Conservation (phyloP, 2,797 vertebrate species). For the Halcyon badia region DNA sequence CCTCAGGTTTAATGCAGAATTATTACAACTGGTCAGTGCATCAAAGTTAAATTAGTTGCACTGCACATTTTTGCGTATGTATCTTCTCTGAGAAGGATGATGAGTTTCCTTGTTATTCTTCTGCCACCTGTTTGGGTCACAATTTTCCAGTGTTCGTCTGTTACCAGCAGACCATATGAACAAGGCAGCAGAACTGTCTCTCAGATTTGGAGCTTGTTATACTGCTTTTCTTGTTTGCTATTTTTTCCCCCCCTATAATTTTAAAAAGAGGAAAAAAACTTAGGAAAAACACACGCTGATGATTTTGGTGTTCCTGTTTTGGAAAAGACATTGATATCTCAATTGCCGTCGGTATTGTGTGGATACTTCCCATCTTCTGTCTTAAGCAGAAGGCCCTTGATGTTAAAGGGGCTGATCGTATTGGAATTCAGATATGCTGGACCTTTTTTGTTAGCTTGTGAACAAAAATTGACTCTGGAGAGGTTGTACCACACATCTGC, state of each 20-base stretch:
- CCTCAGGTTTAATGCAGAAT: neutral
- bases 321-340: neutral
- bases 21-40: neutral
- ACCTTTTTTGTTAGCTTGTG: neutral
- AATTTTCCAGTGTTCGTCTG: neutral
- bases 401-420: neutral
- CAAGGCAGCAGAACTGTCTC: neutral
- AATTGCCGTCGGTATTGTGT: neutral
- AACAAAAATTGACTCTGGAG: neutral
- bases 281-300: neutral
- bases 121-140: constrained; percentile 1
- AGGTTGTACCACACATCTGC: neutral
- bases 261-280: neutral
- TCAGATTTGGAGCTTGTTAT: neutral
- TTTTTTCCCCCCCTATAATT: neutral
- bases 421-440: neutral
- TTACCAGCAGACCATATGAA: neutral
- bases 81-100: neutral
- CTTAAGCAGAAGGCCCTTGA: neutral
- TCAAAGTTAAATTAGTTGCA: neutral
- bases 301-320: neutral
- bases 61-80: neutral
- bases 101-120: neutral
- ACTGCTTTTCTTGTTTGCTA: neutral
- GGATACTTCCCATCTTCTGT: neutral